Percentiles rank a stretch among this genome's conserved stretches.
phyloP scores from a whole-genome alignment of 2,113 vertebrate genomes.

The Cranoglanis bouderius region DNA sequence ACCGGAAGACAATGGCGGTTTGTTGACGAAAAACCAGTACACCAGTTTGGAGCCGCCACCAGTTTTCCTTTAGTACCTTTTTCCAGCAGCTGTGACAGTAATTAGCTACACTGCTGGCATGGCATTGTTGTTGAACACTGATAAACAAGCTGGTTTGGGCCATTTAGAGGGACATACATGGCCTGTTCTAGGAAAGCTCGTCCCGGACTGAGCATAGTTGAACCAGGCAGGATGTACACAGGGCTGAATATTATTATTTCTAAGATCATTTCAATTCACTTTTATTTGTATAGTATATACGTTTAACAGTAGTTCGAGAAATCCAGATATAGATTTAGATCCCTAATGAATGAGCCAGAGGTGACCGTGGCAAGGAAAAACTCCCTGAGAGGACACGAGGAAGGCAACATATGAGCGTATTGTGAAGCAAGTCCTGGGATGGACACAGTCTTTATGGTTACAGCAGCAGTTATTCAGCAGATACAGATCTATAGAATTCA shows the following conservation, averaged over 20 bases:
- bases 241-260: background rate
- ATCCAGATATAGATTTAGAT: background rate
- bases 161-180: slow-evolving; percentile 65
- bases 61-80: slow-evolving; percentile 72
- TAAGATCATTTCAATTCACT: background rate
- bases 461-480: background rate
- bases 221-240: background rate
- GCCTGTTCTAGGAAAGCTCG: slow-evolving; percentile 44
- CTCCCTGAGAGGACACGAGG: background rate
- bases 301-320: background rate
- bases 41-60: slow-evolving; percentile 65
- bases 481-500: background rate
- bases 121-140: slow-evolving; percentile 50
- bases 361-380: background rate
- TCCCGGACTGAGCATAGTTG: background rate
- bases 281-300: background rate
- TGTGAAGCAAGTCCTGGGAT: background rate
- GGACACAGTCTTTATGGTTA: background rate
- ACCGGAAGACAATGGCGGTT: slow-evolving; percentile 65
- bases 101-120: slow-evolving; percentile 67
- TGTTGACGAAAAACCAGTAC: slow-evolving; percentile 56
- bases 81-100: slow-evolving; percentile 70
- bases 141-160: slow-evolving; percentile 73
- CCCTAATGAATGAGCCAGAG: background rate
- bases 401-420: background rate